Evolutionary conservation across 2,888 invertebrate genomes (phyloP).

Genomic region (Cantharis nigra): DNA sequence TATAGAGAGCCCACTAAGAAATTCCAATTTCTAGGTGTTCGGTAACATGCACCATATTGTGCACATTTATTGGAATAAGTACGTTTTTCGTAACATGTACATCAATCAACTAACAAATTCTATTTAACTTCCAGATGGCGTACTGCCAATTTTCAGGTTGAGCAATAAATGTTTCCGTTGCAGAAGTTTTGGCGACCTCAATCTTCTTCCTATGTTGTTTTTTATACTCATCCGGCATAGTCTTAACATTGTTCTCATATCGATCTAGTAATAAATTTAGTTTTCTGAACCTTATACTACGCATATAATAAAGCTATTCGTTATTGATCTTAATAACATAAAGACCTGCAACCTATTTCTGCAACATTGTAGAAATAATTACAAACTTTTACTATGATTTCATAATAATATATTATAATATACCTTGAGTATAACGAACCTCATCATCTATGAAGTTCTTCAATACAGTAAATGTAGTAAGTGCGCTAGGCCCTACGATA

Average conservation of each 20-base stretch:
- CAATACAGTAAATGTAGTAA: no score
- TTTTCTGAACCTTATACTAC: background rate
- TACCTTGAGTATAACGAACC: no score
- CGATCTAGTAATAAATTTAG: background rate
- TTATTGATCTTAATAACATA: background rate
- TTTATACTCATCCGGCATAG: background rate
- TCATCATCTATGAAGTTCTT: no score
- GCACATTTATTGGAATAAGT: no score
- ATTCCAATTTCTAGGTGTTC: no score
- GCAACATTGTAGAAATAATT: background rate
- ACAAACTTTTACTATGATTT: background rate
- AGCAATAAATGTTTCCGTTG: background rate
- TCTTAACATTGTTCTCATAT: background rate
- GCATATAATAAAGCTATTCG: background rate
- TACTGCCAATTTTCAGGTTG: background rate
- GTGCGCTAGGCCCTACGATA: background rate
- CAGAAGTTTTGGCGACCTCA: background rate
- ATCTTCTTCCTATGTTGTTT: background rate
- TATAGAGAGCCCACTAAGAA: no score
- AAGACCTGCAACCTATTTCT: background rate
- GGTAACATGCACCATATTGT: no score
- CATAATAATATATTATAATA: no score
- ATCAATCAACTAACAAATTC: background rate
- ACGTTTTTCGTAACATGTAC: background rate
- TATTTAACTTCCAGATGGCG: background rate